Conservation (phyloP, 2,888 invertebrate genomes). For the Caenorhabditis sp. region DNA sequence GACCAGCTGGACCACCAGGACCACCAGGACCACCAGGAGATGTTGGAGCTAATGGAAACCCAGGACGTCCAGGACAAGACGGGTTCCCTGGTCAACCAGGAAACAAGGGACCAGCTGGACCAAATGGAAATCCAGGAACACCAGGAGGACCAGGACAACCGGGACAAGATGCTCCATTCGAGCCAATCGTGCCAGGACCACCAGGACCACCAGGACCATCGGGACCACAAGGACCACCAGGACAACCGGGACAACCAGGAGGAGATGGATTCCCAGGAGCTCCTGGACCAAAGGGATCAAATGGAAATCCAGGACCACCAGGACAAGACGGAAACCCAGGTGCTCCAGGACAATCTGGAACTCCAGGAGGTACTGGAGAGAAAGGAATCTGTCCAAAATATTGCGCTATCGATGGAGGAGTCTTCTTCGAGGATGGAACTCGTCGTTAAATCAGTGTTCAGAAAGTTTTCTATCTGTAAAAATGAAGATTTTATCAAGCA, state of each 20-base stretch:
- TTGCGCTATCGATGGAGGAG: too few relatives aligned
- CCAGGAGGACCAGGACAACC: background rate
- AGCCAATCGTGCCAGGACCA: background rate
- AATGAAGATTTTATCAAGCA: too few relatives aligned
- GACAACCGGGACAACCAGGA: too few relatives aligned
- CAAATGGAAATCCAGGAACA: conserved; percentile 9
- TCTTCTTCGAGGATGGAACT: too few relatives aligned
- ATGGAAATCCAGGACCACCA: too few relatives aligned
- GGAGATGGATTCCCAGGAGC: too few relatives aligned
- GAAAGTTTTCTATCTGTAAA: too few relatives aligned
- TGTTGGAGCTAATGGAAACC: conserved; percentile 36
- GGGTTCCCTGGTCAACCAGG: conserved; percentile 34
- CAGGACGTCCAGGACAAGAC: conserved; percentile 29
- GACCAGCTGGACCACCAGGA: conserved; percentile 40
- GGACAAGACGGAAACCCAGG: too few relatives aligned
- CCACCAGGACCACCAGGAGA: conserved; percentile 32
- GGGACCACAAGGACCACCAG: too few relatives aligned
- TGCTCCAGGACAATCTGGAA: background rate
- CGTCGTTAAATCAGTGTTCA: too few relatives aligned
- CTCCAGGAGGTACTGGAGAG: background rate
- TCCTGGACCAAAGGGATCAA: too few relatives aligned
- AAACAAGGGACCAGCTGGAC: conserved; percentile 29
- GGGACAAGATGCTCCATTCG: background rate
- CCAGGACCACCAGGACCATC: conserved; percentile 2
- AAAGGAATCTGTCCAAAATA: too few relatives aligned